Base-by-base conservation (phyloP, 2,113 vertebrate species). In the Chaetorhynchus papuensis region DNA sequence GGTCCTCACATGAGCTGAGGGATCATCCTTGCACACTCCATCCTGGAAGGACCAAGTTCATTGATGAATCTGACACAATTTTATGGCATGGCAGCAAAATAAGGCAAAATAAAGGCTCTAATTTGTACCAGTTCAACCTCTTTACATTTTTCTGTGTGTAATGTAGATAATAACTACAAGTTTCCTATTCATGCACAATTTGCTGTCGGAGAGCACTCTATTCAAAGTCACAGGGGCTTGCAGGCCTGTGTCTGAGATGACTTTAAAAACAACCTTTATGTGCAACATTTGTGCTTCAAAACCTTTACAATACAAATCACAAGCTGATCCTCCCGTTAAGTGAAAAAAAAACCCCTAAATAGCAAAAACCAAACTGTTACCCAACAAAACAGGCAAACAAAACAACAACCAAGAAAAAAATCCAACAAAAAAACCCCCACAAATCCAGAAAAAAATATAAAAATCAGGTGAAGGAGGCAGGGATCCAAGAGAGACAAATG, bases 41-140 rank as follows among this genome's bases (percentile, higher is more conserved):
- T 20, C 21, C 63, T 31, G 33, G 33, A 47, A 39, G 63, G 47
- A 56, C 5, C 2, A 0, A 57, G 78, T 39, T 39, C 28, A 11
- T 2, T 22, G 10, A 4, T 44, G 21, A 33, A 33, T 4, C 49
- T 37, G 18, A 13, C 44, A 31, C 1, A 1, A 1, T 4, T 10
- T 24, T 14, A 52, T 16, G 17, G 60, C 26, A 31, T 12, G 28
- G 24, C 19, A 70, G 44, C 24, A 41, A 50, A 64, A 75, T 15
- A 24, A 37, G 20, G 75, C 27, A 56, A 90, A 66, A 31, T 11
- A 64, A 83, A 76, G 39, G n/a, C 17, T 50, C 12, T 20, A 42
- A 37, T 5, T 50, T 9, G 3, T 23, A 27, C 22, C 24, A 33
- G 8, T 45, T 35, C 49, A 49, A 26, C 6, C 35, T 19, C 54